Base-by-base conservation (phyloP, 2,888 invertebrate genomes). In the Tetragonula carbonaria region DNA sequence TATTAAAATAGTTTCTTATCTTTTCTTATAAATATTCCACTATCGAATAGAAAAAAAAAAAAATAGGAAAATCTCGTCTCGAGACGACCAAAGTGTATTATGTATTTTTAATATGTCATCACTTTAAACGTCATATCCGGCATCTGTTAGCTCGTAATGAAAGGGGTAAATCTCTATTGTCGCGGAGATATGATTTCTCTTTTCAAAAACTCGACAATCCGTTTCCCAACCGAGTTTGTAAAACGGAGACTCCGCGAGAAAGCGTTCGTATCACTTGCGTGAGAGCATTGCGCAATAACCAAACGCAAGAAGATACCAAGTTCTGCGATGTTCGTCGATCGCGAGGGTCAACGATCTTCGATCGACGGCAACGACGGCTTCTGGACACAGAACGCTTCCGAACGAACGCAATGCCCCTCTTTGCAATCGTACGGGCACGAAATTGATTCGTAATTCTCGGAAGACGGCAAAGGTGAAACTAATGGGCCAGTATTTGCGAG, bases 401-500 rank as follows among this genome's bases (percentile, higher is more conserved):
- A 55, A 62, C 75, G 74, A 71, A 55, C 18, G 63, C 83, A 81
- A 63, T 75, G 62, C 18, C 13, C 23, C 59, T 68, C 63, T n/a
- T 72, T n/a, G 28, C 81, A 38, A 77, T 76, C 63, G 73, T n/a
- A 33, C 72, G 67, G 55, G 66, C 83, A 62, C 62, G 81, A 77
- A 81, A 83, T 82, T 82, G 82, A 82, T 82, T 82, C 80, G 80
- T 73, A 63, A 71, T 83, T 80, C 80, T 72, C 67, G 74, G 82
- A 73, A 80, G 68, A 82, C 73, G 68, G 63, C 66, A 78, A 84
- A 82, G 82, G 74, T 79, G 84, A 82, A 82, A 79, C 78, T 84
- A 84, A 85, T 74, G 66, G 71, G 45, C 28, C 59, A 51, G 53
- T 59, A 45, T 77, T 63, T 28, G 73, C 65, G 68, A 50, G 51